phyloP scores from a whole-genome alignment of 1,140 invertebrate genomes.

The Hesperophylax magnus region DNA sequence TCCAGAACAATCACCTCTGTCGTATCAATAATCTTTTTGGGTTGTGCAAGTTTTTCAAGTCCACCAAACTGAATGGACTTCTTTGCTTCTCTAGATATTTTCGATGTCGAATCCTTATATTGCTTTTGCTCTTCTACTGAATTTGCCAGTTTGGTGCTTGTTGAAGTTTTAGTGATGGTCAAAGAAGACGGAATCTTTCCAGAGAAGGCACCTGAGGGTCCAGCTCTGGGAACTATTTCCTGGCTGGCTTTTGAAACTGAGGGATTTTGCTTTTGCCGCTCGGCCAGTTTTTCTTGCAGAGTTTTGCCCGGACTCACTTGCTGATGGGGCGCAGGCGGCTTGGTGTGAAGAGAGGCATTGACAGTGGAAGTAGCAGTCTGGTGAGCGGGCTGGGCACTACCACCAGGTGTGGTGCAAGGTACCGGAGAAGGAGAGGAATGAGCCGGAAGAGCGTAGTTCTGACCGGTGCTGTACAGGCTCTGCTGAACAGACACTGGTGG shows the following conservation, averaged over 20 bases:
- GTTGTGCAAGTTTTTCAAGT: slow-evolving; percentile 57
- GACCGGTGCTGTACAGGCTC: slow-evolving; percentile 19
- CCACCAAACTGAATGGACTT: slow-evolving; percentile 61
- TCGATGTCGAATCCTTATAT: slow-evolving; percentile 53
- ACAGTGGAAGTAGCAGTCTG: slow-evolving; percentile 61
- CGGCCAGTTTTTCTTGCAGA: slow-evolving; percentile 74
- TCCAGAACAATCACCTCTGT: slow-evolving; percentile 68
- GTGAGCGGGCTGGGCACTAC: slow-evolving; percentile 62
- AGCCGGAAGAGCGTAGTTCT: slow-evolving; percentile 45
- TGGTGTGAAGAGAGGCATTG: slow-evolving; percentile 61
- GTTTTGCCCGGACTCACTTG: slow-evolving; percentile 72
- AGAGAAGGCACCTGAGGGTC: slow-evolving; percentile 62
- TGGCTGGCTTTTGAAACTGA: slow-evolving; percentile 51
- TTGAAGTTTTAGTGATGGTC: slow-evolving; percentile 63
- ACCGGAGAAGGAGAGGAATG: slow-evolving; percentile 45
- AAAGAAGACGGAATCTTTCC: slow-evolving; percentile 67
- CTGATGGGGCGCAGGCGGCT: slow-evolving; percentile 64
- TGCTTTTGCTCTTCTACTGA: slow-evolving; percentile 42
- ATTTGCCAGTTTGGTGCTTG: background rate
- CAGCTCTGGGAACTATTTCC: slow-evolving; percentile 12
- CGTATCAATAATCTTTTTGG: slow-evolving; percentile 62
- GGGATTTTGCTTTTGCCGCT: slow-evolving; percentile 70
- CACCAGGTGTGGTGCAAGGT: slow-evolving; percentile 52
- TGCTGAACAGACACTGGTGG: slow-evolving; percentile 35
- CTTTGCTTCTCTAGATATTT: slow-evolving; percentile 62